Conservation (phyloP, 2,888 invertebrate genomes). For the Anthrax anthrax region DNA sequence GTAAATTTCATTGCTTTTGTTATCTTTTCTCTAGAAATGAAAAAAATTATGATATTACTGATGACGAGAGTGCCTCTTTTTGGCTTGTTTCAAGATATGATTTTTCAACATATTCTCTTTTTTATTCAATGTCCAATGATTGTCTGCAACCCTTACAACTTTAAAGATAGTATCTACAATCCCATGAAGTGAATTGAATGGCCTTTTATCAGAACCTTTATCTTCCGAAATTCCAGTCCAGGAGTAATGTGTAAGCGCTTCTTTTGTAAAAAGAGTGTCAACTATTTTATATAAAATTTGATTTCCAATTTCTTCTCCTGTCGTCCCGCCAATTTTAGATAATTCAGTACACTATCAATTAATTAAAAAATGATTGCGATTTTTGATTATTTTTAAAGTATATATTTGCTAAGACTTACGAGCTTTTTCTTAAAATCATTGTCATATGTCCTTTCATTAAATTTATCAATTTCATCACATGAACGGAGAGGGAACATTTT, state of each 20-base stretch:
- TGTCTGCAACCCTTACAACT: neutral
- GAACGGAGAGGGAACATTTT: neutral
- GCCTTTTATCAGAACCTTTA: neutral
- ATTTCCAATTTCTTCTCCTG: neutral
- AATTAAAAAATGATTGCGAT: neutral
- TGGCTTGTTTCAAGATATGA: too few species aligned
- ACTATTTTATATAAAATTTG: neutral
- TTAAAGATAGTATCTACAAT: neutral
- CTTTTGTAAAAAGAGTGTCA: neutral
- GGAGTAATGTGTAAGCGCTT: neutral
- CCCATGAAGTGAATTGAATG: neutral
- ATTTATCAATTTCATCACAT: neutral
- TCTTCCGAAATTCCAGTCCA: neutral
- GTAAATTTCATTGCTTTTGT: too few species aligned
- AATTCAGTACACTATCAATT: neutral
- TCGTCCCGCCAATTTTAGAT: neutral
- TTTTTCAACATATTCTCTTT: too few species aligned
- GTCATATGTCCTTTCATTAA: neutral
- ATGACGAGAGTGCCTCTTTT: too few species aligned
- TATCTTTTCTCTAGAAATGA: too few species aligned
- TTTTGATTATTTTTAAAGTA: neutral
- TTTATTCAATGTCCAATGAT: too few species aligned
- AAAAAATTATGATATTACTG: too few species aligned
- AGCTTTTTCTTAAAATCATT: neutral
- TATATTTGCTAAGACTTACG: neutral